Base-by-base conservation (phyloP, 2,888 invertebrate species). In the Mystacides longicornis region DNA sequence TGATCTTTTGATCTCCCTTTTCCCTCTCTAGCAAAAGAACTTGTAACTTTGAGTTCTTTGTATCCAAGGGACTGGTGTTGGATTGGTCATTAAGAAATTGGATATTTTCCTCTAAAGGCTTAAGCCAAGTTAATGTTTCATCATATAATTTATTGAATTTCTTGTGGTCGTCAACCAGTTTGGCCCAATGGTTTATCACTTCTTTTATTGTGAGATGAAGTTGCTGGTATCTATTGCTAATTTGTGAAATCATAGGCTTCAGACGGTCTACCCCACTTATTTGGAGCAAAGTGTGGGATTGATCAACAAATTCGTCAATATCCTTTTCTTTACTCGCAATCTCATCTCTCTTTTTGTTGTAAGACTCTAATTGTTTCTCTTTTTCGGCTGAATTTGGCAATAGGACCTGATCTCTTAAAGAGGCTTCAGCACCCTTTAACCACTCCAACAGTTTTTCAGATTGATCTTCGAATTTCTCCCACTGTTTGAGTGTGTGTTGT, bases 261-360 rank as follows among this genome's bases (percentile, higher is more conserved):
- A 95, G 81, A 52, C 90, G 82, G 64, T 93, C 91, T 0, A 89
- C 89, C 0, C 88, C 88, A 65, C 92, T 92, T 23, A 85, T 77
- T 67, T 92, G 90, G 1, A 93, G 79, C 52, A 97, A 74, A 11
- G 84, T 82, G 67, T 95, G 93, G n/a, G 92, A 89, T 65, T 85
- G 86, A 69, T 96, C 95, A 20, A 92, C 84, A 67, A 95, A 94
- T 11, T 83, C 80, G 69, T 95, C 95, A 43, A 96, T 84, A 67
- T 87, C 86, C 64, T 85, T 83, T 70, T 96, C 95, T 65, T 90
- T 88, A 11, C 81, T 81, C 50, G 86, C 74, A 49, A 96, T 86
- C 50, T 82, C 79, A 60, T 90, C 87, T 19, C 90, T 82, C 64
- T 87, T 81, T 50, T 85, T 82, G 64, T 86, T 83, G 63, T 87